Evolutionary conservation across 2,888 invertebrate species (phyloP).

Genomic region (Diarsia brunnea): DNA sequence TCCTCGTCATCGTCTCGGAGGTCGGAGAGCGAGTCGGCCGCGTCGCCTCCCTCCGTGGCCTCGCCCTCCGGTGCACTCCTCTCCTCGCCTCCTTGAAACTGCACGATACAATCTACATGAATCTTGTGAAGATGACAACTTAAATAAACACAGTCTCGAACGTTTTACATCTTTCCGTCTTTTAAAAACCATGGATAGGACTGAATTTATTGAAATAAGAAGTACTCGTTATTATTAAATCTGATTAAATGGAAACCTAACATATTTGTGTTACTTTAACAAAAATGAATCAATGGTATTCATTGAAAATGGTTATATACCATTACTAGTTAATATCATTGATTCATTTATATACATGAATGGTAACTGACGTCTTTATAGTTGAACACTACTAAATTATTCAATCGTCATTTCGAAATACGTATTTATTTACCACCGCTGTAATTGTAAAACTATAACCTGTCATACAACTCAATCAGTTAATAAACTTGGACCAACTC

Average conservation of each 20-base stretch:
- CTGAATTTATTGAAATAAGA: background rate
- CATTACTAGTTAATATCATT: too few species aligned
- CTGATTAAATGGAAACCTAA: background rate
- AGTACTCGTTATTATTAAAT: background rate
- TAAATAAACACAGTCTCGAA: slow-evolving; percentile 29
- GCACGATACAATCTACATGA: slow-evolving; percentile 53
- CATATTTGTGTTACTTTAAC: background rate
- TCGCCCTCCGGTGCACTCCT: slow-evolving; percentile 79
- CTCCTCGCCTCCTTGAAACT: slow-evolving; percentile 85
- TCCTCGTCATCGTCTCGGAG: slow-evolving; percentile 92
- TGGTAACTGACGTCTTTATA: background rate
- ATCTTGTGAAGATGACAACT: slow-evolving; percentile 28
- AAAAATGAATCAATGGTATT: background rate
- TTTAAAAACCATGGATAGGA: slow-evolving; percentile 3
- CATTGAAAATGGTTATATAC: too few species aligned
- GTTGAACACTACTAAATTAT: background rate
- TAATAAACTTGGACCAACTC: background rate
- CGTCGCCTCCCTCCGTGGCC: slow-evolving; percentile 78
- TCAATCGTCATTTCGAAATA: background rate
- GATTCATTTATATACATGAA: background rate
- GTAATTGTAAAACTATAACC: background rate
- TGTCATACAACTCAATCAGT: background rate
- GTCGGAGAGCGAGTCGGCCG: slow-evolving; percentile 86
- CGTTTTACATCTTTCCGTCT: slow-evolving; percentile 5
- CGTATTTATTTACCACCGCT: background rate